Percentiles rank a stretch among this genome's conserved stretches.
Evolutionary conservation across 2,113 vertebrate genomes (phyloP).

Genomic region (Danionella cerebrum): DNA sequence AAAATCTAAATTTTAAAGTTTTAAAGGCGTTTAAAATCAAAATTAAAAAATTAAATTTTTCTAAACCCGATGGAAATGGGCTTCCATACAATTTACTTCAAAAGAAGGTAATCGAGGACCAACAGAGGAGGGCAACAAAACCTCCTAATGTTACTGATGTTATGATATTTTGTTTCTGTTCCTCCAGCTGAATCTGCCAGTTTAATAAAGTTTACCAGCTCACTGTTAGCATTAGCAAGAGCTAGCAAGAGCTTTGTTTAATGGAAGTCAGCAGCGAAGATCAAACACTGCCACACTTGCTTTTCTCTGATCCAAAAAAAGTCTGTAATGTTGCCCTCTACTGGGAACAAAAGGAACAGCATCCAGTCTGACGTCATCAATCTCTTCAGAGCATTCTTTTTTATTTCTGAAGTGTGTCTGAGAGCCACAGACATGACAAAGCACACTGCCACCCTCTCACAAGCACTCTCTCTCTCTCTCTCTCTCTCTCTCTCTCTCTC

Average conservation of each 20-base stretch:
- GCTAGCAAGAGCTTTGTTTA: slow-evolving; percentile 22
- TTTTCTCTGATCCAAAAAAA: slow-evolving; percentile 28
- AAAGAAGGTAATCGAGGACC: slow-evolving; percentile 34
- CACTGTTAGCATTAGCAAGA: slow-evolving; percentile 27
- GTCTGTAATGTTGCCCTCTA: neutral
- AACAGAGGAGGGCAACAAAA: neutral
- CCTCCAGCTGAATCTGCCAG: slow-evolving; percentile 52
- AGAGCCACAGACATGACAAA: slow-evolving; percentile 55
- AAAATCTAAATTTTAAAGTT: too few relatives aligned
- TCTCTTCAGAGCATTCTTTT: slow-evolving; percentile 29
- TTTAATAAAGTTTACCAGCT: slow-evolving; percentile 35
- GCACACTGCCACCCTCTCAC: slow-evolving; percentile 40
- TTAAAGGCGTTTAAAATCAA: too few relatives aligned
- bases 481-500: neutral
- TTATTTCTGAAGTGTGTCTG: slow-evolving; percentile 40
- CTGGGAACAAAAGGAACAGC: neutral
- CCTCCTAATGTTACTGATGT: neutral
- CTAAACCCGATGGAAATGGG: too few relatives aligned
- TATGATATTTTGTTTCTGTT: slow-evolving; percentile 36
- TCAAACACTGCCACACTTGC: slow-evolving; percentile 24
- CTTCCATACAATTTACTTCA: too few relatives aligned
- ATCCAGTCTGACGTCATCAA: slow-evolving; percentile 44
- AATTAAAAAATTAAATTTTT: too few relatives aligned
- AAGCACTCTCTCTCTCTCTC: neutral
- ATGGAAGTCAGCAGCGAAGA: slow-evolving; percentile 25